phyloP scores from a whole-genome alignment of 2,113 vertebrate genomes.

The Benitochromis conjunctus region DNA sequence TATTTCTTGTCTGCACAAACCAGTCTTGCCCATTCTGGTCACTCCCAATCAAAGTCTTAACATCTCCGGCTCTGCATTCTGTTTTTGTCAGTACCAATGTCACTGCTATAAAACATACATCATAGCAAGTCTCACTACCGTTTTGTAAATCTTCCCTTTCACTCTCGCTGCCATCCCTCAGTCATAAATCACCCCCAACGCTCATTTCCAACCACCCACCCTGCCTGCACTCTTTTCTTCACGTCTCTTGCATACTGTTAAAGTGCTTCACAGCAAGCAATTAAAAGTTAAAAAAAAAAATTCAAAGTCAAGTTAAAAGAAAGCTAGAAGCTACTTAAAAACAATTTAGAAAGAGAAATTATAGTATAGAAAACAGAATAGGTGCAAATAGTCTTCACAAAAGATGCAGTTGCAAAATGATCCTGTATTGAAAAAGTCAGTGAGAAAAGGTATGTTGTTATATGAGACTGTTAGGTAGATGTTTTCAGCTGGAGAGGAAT shows the following conservation, averaged over 20 bases:
- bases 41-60: neutral
- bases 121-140: neutral
- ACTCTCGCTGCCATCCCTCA: neutral
- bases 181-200: neutral
- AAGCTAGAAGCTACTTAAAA: neutral
- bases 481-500: neutral
- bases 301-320: neutral
- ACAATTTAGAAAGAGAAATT: neutral
- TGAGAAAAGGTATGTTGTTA: neutral
- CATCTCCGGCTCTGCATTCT: neutral
- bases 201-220: neutral
- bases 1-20: neutral
- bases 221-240: neutral
- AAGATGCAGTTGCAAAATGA: rapidly evolving
- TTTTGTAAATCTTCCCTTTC: neutral
- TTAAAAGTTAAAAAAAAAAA: neutral
- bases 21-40: neutral
- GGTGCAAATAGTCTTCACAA: neutral
- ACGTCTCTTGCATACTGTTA: neutral
- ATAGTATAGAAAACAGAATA: neutral
- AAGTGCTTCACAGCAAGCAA: rapidly evolving
- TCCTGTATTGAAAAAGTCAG: neutral
- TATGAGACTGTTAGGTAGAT: neutral
- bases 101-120: neutral
- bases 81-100: neutral